A percentile compares a stretch with the other conserved stretches of the same genome.
These are phyloP conservation scores for Phalera bucephala DNA, from an alignment of 2,888 invertebrate species.

Conservation along the genomic window DNA sequence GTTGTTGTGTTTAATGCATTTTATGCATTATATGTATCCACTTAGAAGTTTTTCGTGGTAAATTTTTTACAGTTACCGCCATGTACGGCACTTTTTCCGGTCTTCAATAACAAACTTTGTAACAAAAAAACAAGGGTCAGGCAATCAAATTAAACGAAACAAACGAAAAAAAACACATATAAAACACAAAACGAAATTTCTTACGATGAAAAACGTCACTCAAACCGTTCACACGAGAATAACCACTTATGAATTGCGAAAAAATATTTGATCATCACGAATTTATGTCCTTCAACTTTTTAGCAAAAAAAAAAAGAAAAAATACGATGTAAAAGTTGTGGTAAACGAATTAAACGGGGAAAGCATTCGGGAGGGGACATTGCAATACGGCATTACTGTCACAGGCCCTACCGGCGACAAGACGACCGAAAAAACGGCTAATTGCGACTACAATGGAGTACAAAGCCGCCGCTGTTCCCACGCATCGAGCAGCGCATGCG, in stretches of 20 bases:
- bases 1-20: too few relatives aligned
- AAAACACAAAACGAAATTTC: constrained; percentile 49
- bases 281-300: constrained; percentile 32
- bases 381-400: constrained; percentile 71
- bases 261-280: constrained; percentile 52
- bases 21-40: too few relatives aligned
- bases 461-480: constrained; percentile 80
- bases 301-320: constrained; percentile 28
- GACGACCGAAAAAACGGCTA: constrained; percentile 67
- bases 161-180: constrained; percentile 37
- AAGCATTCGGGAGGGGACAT: constrained; percentile 69
- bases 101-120: not conserved
- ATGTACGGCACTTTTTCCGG: too few relatives aligned
- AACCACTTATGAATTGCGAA: constrained; percentile 59
- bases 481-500: constrained; percentile 68
- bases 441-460: constrained; percentile 77
- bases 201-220: constrained; percentile 64
- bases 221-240: constrained; percentile 64
- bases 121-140: constrained; percentile 8
- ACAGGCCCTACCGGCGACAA: constrained; percentile 68
- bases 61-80: too few relatives aligned
- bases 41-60: too few relatives aligned
- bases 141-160: constrained; percentile 30
- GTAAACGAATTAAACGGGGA: constrained; percentile 62
- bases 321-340: constrained; percentile 54